Evolutionary conservation across 2,797 vertebrate genomes (phyloP).

Genomic region (Micrastur ruficollis): DNA sequence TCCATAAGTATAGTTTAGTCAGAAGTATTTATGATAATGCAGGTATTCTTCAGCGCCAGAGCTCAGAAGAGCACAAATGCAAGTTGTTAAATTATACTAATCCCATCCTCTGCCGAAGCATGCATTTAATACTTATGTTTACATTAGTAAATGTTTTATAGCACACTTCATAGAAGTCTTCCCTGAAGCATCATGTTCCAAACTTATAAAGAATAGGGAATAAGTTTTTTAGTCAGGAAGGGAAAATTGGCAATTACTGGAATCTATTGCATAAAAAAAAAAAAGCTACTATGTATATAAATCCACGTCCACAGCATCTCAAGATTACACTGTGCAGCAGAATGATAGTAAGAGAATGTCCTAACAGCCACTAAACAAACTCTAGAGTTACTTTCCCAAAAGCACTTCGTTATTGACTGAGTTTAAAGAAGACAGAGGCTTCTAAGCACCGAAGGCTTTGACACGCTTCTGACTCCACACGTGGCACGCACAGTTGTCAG

Average conservation of each 20-base stretch:
- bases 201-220: neutral
- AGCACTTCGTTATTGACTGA: neutral
- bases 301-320: neutral
- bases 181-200: neutral
- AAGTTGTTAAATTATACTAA: slow-evolving; percentile 34
- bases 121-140: neutral
- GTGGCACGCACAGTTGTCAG: neutral
- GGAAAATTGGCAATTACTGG: slow-evolving; percentile 2
- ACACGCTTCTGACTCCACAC: neutral
- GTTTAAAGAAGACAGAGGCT: neutral
- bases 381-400: neutral
- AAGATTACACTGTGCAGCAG: neutral
- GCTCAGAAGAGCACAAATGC: neutral
- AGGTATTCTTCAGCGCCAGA: neutral
- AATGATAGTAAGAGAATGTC: accelerated
- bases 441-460: neutral
- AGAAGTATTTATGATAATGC: neutral
- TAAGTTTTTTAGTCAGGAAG: neutral
- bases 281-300: neutral
- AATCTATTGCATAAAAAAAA: neutral
- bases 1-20: neutral
- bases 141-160: neutral
- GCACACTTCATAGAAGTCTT: neutral
- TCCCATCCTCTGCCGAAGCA: neutral
- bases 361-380: neutral